Evolutionary conservation across 2,113 vertebrate species (phyloP).

Genomic region (Edolisoma coerulescens): DNA sequence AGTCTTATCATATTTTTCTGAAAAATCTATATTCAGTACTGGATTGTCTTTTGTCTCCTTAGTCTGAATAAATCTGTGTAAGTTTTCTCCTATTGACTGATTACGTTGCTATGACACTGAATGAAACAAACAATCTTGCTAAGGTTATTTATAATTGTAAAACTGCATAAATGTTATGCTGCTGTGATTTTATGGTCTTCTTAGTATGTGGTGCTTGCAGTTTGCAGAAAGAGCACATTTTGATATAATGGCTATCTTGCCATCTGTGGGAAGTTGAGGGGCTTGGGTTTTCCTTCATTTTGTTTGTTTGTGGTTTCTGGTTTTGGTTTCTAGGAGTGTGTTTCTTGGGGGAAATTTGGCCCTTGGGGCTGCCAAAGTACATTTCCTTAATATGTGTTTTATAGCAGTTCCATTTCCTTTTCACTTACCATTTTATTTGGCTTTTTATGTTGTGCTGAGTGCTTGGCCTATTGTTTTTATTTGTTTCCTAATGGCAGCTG

Average conservation of each 20-base stretch:
- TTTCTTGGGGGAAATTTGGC: not conserved
- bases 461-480: not conserved
- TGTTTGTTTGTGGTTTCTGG: not conserved
- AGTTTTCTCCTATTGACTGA: not conserved
- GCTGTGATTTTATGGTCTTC: not conserved
- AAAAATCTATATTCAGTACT: not conserved
- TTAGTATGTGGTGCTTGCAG: not conserved
- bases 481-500: not conserved
- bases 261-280: not conserved
- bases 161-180: not conserved
- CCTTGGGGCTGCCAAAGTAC: not conserved
- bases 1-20: not conserved
- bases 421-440: slow-evolving; percentile 10
- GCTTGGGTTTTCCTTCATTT: not conserved
- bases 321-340: not conserved
- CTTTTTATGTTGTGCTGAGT: not conserved
- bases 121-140: not conserved
- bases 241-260: not conserved
- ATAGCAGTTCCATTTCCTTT: not conserved
- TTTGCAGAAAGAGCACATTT: not conserved
- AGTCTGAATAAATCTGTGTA: not conserved
- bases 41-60: not conserved
- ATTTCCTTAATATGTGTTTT: not conserved
- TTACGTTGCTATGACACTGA: not conserved
- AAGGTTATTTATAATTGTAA: slow-evolving; percentile 11